A percentile compares a stretch with the other conserved stretches of the same genome.
Evolutionary conservation across 2,888 invertebrate species (phyloP).

Genomic region (Heliconius cydno): DNA sequence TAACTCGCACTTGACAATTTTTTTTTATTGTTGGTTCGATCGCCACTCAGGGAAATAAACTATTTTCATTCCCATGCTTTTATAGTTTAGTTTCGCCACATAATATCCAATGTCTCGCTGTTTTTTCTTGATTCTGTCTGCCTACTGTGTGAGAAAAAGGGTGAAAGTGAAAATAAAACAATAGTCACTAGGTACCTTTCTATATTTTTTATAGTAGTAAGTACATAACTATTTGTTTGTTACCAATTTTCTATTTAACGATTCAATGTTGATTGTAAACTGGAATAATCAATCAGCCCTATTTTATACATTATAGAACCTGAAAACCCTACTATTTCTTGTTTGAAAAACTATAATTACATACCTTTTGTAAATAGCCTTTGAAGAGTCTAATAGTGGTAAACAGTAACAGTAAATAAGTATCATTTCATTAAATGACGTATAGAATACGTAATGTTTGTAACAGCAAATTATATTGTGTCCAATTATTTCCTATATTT

Average conservation of each 20-base stretch:
- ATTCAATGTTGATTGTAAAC: not conserved
- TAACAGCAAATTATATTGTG: slow-evolving; percentile 17
- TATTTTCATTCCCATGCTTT: not conserved
- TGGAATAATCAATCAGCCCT: not conserved
- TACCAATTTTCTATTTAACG: not conserved
- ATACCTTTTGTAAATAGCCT: slow-evolving; percentile 57
- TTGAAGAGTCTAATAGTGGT: slow-evolving; percentile 55
- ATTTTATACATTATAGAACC: not conserved
- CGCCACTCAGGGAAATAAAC: not conserved
- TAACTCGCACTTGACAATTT: not conserved
- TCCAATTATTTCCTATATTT: not conserved
- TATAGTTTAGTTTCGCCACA: too few relatives aligned
- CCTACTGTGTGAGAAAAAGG: not conserved
- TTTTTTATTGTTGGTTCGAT: too few relatives aligned
- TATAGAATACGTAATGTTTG: slow-evolving; percentile 58
- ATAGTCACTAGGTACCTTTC: too few relatives aligned
- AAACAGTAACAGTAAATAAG: slow-evolving; percentile 55
- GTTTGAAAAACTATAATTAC: slow-evolving; percentile 49
- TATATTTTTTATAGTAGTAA: not conserved
- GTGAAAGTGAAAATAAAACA: not conserved
- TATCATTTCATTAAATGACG: slow-evolving; percentile 57
- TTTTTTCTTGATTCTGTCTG: not conserved
- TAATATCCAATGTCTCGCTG: not conserved
- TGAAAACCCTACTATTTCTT: not conserved
- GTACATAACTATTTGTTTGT: not conserved